These are phyloP conservation scores for Chrysomela aeneicollis DNA, from an alignment of 2,888 invertebrate species.

Conservation along the genomic window DNA sequence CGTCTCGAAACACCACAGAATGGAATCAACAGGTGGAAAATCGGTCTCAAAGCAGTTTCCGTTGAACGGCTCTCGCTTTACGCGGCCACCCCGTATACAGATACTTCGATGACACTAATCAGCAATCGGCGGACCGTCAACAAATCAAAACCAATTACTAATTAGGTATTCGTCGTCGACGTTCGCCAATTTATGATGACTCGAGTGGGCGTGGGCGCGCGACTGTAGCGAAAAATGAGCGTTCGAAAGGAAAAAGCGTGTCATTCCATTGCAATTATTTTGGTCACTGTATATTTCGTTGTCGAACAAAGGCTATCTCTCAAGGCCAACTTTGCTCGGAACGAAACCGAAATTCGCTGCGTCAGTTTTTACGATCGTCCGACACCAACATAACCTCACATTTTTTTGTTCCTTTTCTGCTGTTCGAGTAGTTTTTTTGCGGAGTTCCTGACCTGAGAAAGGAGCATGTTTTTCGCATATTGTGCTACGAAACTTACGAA, in stretches of 20 bases:
- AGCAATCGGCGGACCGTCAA: no score
- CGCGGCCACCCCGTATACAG: no score
- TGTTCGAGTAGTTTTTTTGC: conserved; percentile 29
- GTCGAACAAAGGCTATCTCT: conserved; percentile 2
- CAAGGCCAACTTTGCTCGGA: conserved; percentile 28
- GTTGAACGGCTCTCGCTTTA: not conserved
- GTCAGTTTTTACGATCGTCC: conserved; percentile 27
- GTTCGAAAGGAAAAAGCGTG: no score
- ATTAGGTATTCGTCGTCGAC: no score
- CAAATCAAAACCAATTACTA: no score
- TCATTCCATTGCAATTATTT: no score
- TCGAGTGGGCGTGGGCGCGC: no score
- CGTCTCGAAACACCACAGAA: no score
- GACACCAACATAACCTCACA: conserved; percentile 37
- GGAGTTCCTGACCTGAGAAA: conserved; percentile 9
- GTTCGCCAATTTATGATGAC: no score
- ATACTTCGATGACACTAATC: no score
- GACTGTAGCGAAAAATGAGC: no score
- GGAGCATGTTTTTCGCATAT: conserved; percentile 8
- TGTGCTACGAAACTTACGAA: not conserved
- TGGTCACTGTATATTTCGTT: not conserved
- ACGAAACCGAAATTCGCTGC: conserved; percentile 16
- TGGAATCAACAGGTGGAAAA: not conserved
- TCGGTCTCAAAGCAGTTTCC: no score
- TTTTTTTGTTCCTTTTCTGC: conserved; percentile 27